Conservation (phyloP, 37 sponge, comb jelly and placozoan genomes). For the Agelas oroides region DNA sequence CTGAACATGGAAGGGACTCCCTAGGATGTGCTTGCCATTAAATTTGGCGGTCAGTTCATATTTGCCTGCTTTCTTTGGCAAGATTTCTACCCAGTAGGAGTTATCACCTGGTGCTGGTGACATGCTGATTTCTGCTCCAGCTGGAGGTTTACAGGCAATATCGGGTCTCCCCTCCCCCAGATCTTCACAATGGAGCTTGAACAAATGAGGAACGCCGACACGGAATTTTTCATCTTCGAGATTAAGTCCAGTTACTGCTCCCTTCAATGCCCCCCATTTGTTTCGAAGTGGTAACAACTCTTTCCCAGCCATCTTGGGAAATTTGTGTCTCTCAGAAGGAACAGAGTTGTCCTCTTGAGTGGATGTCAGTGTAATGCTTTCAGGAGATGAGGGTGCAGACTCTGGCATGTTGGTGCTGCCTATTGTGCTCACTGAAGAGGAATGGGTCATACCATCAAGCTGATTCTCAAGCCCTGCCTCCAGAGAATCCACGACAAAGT, state of each 20-base stretch:
- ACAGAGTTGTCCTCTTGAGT: constrained; percentile 12
- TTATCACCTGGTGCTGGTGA: constrained; percentile 15
- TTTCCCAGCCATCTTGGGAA: constrained; percentile 52
- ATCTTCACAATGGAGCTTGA: constrained; percentile 81
- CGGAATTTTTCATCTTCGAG: constrained; percentile 49
- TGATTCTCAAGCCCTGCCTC: background rate
- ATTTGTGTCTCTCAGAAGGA: background rate
- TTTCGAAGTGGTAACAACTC: constrained; percentile 19
- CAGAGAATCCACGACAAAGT: constrained; percentile 18
- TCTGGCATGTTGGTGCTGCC: background rate
- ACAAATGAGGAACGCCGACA: constrained; percentile 60
- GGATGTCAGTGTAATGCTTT: background rate
- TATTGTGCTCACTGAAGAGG: background rate
- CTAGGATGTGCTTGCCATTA: constrained; percentile 72
- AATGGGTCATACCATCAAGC: no score
- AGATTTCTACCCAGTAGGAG: constrained; percentile 60
- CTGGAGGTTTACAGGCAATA: constrained; percentile 36
- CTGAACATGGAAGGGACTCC: constrained; percentile 71
- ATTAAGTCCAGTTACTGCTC: constrained; percentile 57
- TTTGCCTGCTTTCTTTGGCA: constrained; percentile 59
- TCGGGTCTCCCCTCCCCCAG: constrained; percentile 54
- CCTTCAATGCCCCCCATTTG: constrained; percentile 23
- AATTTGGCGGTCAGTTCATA: constrained; percentile 52
- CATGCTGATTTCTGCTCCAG: constrained; percentile 38
- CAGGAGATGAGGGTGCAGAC: no score